These are phyloP conservation scores for Blastobasis adustella DNA, from an alignment of 2,888 invertebrate genomes.

Conservation along the genomic window DNA sequence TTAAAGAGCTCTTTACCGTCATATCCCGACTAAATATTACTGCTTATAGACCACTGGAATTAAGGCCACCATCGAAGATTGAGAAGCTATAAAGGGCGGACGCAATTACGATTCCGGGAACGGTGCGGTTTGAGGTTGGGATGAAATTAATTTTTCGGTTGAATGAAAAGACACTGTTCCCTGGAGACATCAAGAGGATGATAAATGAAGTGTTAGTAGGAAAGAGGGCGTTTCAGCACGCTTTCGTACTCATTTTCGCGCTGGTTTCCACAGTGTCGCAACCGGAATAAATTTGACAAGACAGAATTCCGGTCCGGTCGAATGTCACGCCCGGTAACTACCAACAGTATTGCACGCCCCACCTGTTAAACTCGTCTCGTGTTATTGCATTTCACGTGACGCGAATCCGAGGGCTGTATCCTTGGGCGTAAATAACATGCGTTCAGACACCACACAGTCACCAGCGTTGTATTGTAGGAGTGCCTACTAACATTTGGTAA, in stretches of 20 bases:
- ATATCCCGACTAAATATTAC: conserved; percentile 10
- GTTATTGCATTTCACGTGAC: conserved; percentile 26
- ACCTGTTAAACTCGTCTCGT: conserved; percentile 16
- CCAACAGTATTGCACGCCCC: conserved; percentile 30
- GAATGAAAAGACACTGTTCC: not conserved
- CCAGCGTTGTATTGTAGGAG: no score
- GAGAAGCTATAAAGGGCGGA: conserved; percentile 18
- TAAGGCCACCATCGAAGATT: conserved; percentile 37
- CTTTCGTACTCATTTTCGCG: conserved; percentile 30
- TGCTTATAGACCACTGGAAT: conserved; percentile 38
- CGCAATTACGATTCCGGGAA: conserved; percentile 8
- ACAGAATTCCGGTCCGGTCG: conserved; percentile 40
- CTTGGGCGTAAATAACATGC: not conserved
- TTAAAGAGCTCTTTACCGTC: conserved; percentile 19
- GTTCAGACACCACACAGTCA: no score
- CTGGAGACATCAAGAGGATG: conserved; percentile 6
- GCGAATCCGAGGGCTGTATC: conserved; percentile 10
- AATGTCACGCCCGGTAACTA: conserved; percentile 31
- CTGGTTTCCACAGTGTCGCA: conserved; percentile 28
- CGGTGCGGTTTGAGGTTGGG: not conserved
- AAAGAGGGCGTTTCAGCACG: conserved; percentile 33
- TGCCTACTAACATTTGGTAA: no score
- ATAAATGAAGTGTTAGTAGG: conserved; percentile 28
- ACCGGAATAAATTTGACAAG: conserved; percentile 36
- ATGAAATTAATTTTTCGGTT: not conserved